Percentiles rank a stretch among this genome's conserved stretches.
phyloP scores from a whole-genome alignment of 2,888 invertebrate species.

The Diarsia mendica region DNA sequence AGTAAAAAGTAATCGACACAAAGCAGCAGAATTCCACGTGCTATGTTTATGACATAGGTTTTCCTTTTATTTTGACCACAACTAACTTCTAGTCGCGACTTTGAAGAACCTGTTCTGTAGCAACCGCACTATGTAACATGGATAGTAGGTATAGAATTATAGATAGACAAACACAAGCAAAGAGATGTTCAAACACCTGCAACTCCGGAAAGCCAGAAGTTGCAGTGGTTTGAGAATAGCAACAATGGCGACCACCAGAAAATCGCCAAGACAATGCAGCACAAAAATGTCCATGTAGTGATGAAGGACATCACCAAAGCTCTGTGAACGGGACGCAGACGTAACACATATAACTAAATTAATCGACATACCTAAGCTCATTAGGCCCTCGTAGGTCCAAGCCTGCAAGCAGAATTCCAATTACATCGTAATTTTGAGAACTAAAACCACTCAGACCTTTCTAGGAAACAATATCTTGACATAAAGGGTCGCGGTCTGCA shows the following conservation, averaged over 20 bases:
- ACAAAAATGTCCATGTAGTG: too few relatives aligned
- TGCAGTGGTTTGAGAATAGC: too few relatives aligned
- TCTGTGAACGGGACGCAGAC: not conserved
- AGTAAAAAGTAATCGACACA: too few relatives aligned
- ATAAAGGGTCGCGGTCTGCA: not conserved
- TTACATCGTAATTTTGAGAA: not conserved
- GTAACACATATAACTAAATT: not conserved
- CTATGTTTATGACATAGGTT: not conserved
- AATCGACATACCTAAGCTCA: too few relatives aligned
- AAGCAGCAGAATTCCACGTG: too few relatives aligned
- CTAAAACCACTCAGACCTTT: not conserved
- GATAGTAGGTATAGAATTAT: too few relatives aligned
- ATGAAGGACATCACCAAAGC: not conserved
- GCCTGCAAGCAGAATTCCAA: not conserved
- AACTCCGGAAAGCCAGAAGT: too few relatives aligned
- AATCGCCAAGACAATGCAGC: too few relatives aligned
- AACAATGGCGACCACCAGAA: too few relatives aligned
- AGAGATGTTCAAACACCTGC: not conserved
- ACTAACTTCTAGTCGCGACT: not conserved
- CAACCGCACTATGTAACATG: not conserved
- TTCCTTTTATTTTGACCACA: not conserved
- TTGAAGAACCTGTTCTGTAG: not conserved
- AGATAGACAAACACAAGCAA: not conserved
- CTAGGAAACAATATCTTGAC: not conserved
- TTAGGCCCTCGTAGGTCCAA: not conserved